Evolutionary conservation across 2,113 vertebrate species (phyloP).

Genomic region (Promerops cafer): DNA sequence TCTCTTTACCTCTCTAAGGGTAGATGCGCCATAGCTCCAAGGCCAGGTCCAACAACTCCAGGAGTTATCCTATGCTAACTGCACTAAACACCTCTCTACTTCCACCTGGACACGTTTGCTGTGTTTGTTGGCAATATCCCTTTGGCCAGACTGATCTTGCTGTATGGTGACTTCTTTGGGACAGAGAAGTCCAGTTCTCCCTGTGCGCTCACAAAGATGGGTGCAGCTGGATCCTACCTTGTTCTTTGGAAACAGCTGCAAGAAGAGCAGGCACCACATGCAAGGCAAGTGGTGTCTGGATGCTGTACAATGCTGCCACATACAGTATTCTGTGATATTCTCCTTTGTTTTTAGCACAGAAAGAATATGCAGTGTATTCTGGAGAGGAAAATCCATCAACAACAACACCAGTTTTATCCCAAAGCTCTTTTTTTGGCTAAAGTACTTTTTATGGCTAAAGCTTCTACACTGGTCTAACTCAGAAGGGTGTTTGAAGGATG

Average conservation of each 20-base stretch:
- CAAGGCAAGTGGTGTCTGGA: not conserved
- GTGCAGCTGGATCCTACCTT: not conserved
- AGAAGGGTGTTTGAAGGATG: not conserved
- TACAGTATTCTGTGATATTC: not conserved
- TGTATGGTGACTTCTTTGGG: not conserved
- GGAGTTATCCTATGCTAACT: not conserved
- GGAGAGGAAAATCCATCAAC: not conserved
- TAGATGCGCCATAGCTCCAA: not conserved
- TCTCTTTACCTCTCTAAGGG: not conserved
- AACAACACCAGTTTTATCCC: not conserved
- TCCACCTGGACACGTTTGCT: not conserved
- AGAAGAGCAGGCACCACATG: not conserved
- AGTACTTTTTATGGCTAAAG: not conserved
- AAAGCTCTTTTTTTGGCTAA: not conserved
- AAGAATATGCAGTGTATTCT: not conserved
- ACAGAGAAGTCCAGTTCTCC: not conserved
- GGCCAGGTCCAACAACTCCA: rapidly evolving
- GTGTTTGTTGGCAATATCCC: not conserved
- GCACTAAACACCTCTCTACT: not conserved
- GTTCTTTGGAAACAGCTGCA: not conserved
- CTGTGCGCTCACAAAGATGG: rapidly evolving
- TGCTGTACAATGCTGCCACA: not conserved
- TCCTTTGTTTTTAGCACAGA: not conserved
- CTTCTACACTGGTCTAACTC: not conserved
- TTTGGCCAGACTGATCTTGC: not conserved